phyloP scores from a whole-genome alignment of 2,888 invertebrate species.

The Sesia apiformis region DNA sequence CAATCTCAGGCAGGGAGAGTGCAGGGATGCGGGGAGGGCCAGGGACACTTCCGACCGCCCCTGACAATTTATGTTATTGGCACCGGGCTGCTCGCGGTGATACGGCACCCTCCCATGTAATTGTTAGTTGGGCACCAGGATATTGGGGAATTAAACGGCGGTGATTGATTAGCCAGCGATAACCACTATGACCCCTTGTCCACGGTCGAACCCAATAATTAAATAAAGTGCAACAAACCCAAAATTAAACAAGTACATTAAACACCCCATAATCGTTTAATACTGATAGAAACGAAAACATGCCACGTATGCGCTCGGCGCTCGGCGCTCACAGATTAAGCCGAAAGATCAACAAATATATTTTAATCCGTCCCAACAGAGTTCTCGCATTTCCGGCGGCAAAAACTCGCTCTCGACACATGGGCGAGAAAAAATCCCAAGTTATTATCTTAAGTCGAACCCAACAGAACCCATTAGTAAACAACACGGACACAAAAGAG shows the following conservation, averaged over 20 bases:
- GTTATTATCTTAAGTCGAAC: conserved; percentile 74
- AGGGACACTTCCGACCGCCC: conserved; percentile 52
- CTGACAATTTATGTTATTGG: conserved; percentile 72
- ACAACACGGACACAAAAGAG: conserved; percentile 71
- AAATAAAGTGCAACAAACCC: conserved; percentile 23
- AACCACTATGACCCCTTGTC: conserved; percentile 39
- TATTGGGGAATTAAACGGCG: conserved; percentile 68
- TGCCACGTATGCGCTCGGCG: conserved; percentile 28
- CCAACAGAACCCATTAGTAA: conserved; percentile 74
- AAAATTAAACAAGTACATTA: conserved; percentile 31
- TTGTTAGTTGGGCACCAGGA: conserved; percentile 69
- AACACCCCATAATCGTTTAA: conserved; percentile 29
- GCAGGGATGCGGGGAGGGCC: conserved; percentile 14
- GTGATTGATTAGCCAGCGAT: conserved; percentile 67
- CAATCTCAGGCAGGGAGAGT: conserved; percentile 37
- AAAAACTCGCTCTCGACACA: conserved; percentile 62
- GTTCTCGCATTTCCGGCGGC: conserved; percentile 68
- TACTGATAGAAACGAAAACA: conserved; percentile 35
- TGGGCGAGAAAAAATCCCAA: conserved; percentile 67
- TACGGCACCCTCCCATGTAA: conserved; percentile 66
- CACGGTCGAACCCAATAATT: conserved; percentile 18
- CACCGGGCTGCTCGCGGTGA: conserved; percentile 52
- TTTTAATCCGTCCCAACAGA: conserved; percentile 64
- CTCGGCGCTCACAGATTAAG: conserved; percentile 54
- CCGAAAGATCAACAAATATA: conserved; percentile 67